These are phyloP conservation scores for Thalassoma bifasciatum DNA, from an alignment of 2,113 vertebrate genomes.

Conservation along the genomic window DNA sequence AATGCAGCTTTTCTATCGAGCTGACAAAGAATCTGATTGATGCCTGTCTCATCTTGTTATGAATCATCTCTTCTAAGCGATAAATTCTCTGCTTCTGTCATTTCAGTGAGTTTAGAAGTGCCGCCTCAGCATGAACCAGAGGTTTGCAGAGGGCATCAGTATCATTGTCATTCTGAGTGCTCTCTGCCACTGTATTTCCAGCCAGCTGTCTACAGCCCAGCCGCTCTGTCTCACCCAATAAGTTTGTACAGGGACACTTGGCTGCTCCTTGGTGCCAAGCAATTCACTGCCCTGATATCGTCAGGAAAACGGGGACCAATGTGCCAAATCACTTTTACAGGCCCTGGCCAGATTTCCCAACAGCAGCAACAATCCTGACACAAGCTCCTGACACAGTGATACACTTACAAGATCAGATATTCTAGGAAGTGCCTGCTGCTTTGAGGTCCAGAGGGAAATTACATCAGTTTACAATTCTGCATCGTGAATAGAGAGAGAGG, in stretches of 20 bases:
- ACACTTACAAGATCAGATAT: constrained; percentile 52
- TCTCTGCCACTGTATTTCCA: constrained; percentile 52
- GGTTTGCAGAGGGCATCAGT: constrained; percentile 63
- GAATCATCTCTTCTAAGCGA: constrained; percentile 44
- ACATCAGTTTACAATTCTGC: constrained; percentile 26
- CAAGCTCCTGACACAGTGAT: constrained; percentile 36
- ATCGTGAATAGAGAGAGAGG: constrained; percentile 20
- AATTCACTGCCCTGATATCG: constrained; percentile 62
- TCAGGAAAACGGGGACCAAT: constrained; percentile 40
- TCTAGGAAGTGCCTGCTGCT: constrained; percentile 30
- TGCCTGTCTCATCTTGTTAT: constrained; percentile 28
- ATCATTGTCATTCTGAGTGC: constrained; percentile 74
- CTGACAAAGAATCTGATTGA: constrained; percentile 16
- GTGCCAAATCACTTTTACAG: constrained; percentile 54
- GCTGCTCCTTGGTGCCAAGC: constrained; percentile 43
- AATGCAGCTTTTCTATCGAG: constrained; percentile 2
- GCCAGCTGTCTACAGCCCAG: constrained; percentile 63
- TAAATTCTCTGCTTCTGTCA: constrained; percentile 54
- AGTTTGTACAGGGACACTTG: constrained; percentile 51
- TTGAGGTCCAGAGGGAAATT: constrained; percentile 25
- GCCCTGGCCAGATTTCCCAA: constrained; percentile 25
- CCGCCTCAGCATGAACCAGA: constrained; percentile 68
- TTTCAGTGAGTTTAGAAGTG: constrained; percentile 57
- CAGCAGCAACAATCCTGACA: constrained; percentile 30
- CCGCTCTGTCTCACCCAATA: constrained; percentile 51